Conservation (phyloP, 2,888 invertebrate species). For the Ophion slaviceki region DNA sequence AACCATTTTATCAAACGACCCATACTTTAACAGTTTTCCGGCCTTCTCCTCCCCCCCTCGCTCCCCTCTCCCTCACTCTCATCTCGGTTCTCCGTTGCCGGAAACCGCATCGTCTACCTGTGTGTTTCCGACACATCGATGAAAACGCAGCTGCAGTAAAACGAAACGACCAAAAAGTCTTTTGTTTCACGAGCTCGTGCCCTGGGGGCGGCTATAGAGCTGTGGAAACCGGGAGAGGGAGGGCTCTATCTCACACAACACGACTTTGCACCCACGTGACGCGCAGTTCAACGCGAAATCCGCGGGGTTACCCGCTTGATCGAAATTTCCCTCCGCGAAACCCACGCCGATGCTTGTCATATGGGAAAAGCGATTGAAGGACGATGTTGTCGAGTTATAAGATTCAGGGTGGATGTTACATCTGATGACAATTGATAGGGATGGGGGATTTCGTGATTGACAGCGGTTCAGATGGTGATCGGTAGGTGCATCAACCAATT, state of each 20-base stretch:
- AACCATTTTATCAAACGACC: constrained; percentile 70
- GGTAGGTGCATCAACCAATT: too few species aligned
- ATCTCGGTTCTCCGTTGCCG: constrained; percentile 16
- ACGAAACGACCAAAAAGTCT: constrained; percentile 36
- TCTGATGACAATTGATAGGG: too few species aligned
- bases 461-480: too few species aligned
- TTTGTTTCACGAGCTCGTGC: constrained; percentile 36
- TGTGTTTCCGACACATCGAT: constrained; percentile 41
- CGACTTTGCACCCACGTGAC: constrained; percentile 38
- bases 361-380: too few species aligned
- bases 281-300: too few species aligned
- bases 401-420: too few species aligned
- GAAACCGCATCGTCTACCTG: constrained; percentile 27
- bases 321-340: too few species aligned
- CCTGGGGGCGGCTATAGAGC: not conserved
- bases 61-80: not conserved
- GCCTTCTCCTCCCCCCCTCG: constrained; percentile 23
- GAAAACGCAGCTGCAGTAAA: constrained; percentile 41
- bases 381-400: too few species aligned
- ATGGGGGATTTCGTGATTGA: too few species aligned
- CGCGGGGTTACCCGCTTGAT: too few species aligned
- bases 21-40: constrained; percentile 67
- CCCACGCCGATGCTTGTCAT: too few species aligned
- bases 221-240: not conserved
- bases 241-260: not conserved